Conservation (phyloP, 2,113 vertebrate genomes). For the Prolemur simus region DNA sequence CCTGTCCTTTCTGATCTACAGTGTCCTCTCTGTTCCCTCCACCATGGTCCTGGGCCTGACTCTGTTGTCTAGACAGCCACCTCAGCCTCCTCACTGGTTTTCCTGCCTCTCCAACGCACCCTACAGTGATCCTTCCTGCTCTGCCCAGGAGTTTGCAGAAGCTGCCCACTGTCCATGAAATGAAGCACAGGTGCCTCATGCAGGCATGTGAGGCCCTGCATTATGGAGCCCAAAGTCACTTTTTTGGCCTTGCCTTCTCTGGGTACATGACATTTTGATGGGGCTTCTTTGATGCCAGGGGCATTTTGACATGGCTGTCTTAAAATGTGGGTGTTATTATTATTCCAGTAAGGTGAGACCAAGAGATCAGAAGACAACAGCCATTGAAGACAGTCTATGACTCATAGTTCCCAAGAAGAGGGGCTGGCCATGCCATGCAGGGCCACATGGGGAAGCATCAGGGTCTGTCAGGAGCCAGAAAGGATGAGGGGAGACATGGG, state of each 20-base stretch:
- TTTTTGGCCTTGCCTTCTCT: not conserved
- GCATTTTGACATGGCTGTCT: not conserved
- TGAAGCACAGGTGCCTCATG: not conserved
- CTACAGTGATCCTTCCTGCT: fast-evolving
- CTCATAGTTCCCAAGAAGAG: not conserved
- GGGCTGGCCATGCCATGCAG: no score
- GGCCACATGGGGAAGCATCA: not conserved
- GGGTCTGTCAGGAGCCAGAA: not conserved
- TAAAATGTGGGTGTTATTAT: not conserved
- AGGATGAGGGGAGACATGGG: not conserved
- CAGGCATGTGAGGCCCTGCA: not conserved
- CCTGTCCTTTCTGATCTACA: not conserved
- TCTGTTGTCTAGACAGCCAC: not conserved
- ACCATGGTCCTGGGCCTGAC: not conserved
- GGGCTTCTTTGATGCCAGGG: not conserved
- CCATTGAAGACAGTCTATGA: not conserved
- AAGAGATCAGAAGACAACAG: not conserved
- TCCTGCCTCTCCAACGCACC: not conserved
- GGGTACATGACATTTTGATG: not conserved
- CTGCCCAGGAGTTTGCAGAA: not conserved
- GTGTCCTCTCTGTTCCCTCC: not conserved
- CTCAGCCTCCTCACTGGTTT: not conserved
- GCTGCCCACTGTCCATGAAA: not conserved
- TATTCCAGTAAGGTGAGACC: not conserved
- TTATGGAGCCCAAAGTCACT: not conserved